Base-by-base conservation (phyloP, 1,140 invertebrate species). In the Drosophila truncata region DNA sequence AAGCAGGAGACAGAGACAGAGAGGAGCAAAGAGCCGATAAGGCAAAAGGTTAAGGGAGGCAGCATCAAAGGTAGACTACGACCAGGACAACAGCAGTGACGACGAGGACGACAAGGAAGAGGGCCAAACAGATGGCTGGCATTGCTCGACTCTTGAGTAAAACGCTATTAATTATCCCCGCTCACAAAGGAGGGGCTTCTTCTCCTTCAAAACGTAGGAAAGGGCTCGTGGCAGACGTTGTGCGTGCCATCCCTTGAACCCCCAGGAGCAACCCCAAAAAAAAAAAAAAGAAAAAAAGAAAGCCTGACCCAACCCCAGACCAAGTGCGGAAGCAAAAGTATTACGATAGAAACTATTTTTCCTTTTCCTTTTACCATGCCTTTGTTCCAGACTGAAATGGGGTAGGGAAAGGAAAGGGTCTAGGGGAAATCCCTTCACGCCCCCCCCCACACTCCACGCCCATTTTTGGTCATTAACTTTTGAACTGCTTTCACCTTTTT, bases 141-240 rank as follows among this genome's bases (percentile, higher is more conserved):
- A 87, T 87, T 87, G 80, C 83, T 80, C 59, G 78, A 42, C 85
- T 80, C 84, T 84, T 87, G 75, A 87, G 80, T 88, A 88, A 87
- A 87, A 88, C 85, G 84, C 84, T 87, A 88, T 87, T 87, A 87
- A 87, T 87, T 87, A 87, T 87, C 80, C 79, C 46, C 52, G 42
- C 39, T 25, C 61, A 77, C 31, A 61, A 77, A 46, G 37, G 10
- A 27, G 11, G 33, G 20, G 60, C 67, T 47, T 16, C 50, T 52
- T 33, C 49, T 52, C 3, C 49, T 49, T 9, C 46, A 14, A 37
- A 55, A 37, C 14, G 52, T 23, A 7, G 52, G 61, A n/a, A n/a
- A n/a, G 60, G 39, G 37, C 42, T n/a, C n/a, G 52, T 47, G 58
- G 64, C 39, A 46, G 23, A 29, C n/a, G 55, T 57, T 39, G 63